Conservation (phyloP, 2,797 vertebrate genomes). For the Petrocephalus schoutedeni region DNA sequence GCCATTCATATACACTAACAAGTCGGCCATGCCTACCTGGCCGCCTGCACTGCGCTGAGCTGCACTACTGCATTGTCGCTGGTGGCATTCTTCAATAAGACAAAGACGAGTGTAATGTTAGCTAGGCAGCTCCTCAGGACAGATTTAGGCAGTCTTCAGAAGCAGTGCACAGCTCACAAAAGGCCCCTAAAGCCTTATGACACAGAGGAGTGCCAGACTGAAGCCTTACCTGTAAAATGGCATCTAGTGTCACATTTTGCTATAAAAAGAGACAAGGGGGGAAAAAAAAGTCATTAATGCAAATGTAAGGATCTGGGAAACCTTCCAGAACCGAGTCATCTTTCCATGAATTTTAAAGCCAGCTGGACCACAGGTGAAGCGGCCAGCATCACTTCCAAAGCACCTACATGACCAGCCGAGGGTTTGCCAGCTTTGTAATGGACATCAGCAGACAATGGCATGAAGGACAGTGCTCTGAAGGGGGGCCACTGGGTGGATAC, state of each 20-base stretch:
- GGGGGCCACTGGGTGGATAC: neutral
- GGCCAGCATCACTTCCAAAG: neutral
- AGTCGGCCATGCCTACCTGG: constrained; percentile 69
- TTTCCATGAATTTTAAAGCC: neutral
- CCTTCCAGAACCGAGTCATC: neutral
- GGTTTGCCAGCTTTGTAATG: neutral
- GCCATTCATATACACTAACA: neutral
- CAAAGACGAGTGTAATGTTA: constrained; percentile 11
- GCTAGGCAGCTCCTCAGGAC: neutral
- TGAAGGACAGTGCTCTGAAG: neutral
- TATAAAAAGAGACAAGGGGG: constrained; percentile 56
- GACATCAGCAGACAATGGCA: neutral
- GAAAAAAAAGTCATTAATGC: neutral
- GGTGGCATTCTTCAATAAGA: constrained; percentile 79
- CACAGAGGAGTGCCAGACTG: neutral
- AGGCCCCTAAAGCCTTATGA: neutral
- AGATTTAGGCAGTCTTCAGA: neutral
- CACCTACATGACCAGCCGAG: neutral
- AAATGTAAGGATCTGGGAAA: neutral
- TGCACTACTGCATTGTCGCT: constrained; percentile 94
- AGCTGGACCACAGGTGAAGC: neutral
- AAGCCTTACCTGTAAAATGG: constrained; percentile 87
- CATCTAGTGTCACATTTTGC: constrained; percentile 98
- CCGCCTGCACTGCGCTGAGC: constrained; percentile 95
- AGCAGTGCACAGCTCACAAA: neutral